Evolutionary conservation across 1,140 invertebrate species (phyloP).

Genomic region (Physella acuta): DNA sequence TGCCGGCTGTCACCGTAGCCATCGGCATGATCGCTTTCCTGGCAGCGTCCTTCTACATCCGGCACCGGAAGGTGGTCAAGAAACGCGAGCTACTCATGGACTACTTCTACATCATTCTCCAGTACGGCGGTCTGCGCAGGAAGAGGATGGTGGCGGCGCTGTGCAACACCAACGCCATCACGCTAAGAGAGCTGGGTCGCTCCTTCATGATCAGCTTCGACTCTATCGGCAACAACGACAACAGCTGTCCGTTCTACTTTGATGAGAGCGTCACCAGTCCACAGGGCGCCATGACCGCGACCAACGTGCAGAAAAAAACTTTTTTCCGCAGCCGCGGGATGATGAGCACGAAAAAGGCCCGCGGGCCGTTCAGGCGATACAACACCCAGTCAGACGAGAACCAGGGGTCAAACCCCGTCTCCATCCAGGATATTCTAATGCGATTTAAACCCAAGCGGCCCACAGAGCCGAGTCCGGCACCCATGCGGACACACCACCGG

Average conservation of each 20-base stretch:
- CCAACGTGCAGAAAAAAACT: not conserved
- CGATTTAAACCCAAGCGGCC: not conserved
- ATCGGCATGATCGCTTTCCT: constrained; percentile 16
- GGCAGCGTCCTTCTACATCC: constrained; percentile 21
- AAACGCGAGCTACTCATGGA: constrained; percentile 24
- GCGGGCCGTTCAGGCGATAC: constrained; percentile 2
- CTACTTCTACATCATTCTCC: constrained; percentile 25
- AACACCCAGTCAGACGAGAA: constrained; percentile 13
- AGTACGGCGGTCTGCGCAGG: constrained; percentile 18
- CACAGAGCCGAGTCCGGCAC: not conserved
- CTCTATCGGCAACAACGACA: constrained; percentile 2
- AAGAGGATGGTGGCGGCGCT: constrained; percentile 23
- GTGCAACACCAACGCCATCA: constrained; percentile 24
- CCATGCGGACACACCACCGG: not conserved
- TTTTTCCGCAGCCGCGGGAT: constrained; percentile 4
- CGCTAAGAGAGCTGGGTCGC: constrained; percentile 18
- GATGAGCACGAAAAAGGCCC: not conserved
- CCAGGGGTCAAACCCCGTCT: not conserved
- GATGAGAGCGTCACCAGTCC: not conserved
- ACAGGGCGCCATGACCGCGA: not conserved
- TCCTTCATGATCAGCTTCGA: constrained; percentile 26
- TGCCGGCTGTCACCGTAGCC: constrained; percentile 15
- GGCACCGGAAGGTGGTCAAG: constrained; percentile 20
- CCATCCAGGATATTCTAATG: constrained; percentile 23
- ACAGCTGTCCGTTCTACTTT: constrained; percentile 16